These are phyloP conservation scores for Hydrolagus affinis DNA, from an alignment of 2,113 vertebrate genomes.

Conservation along the genomic window DNA sequence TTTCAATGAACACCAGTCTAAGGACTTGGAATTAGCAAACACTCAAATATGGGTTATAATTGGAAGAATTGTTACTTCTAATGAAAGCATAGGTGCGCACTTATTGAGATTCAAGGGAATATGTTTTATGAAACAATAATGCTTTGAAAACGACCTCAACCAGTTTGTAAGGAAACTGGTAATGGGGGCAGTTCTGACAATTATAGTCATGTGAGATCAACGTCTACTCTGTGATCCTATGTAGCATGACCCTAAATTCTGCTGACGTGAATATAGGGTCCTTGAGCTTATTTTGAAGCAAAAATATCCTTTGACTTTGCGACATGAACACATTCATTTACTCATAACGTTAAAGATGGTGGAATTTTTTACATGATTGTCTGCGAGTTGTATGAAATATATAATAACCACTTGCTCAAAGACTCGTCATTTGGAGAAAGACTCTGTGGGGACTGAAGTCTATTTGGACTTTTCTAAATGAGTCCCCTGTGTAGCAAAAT, in stretches of 20 bases:
- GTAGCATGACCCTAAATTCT: neutral
- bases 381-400: neutral
- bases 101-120: neutral
- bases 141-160: neutral
- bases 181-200: neutral
- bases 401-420: constrained; percentile 15
- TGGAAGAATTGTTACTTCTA: neutral
- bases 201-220: neutral
- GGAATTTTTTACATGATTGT: neutral
- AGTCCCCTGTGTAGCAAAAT: constrained; percentile 4
- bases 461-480: constrained; percentile 23
- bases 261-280: neutral
- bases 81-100: neutral
- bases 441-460: neutral
- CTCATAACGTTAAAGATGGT: neutral
- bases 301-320: neutral
- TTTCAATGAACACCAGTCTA: constrained; percentile 1
- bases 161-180: neutral
- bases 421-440: constrained; percentile 7
- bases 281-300: neutral
- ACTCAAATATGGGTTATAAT: neutral
- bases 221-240: neutral
- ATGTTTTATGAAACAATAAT: neutral
- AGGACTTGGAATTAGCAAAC: neutral
- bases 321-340: neutral